Base-by-base conservation (phyloP, 2,113 vertebrate species). In the Cephalopterus ornatus region DNA sequence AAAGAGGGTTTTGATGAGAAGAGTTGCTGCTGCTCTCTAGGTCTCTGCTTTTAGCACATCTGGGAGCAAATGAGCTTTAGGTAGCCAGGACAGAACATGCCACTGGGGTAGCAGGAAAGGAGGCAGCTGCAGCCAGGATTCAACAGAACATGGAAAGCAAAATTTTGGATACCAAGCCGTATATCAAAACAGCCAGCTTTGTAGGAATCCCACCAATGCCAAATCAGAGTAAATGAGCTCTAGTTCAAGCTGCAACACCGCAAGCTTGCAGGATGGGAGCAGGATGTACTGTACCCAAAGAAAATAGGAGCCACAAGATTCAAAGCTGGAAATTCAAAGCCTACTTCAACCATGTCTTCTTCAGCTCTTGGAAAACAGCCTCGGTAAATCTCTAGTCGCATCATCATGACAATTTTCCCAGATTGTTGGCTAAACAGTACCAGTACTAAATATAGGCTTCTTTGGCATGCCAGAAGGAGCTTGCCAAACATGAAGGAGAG, bases 381-480 rank as follows among this genome's bases (percentile, higher is more conserved):
- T 80, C 4, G 4, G 35, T 88, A 85, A 71, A 95, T 66, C 71
- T 92, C 77, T 68, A 56, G 52, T 71, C 2, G 0, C 71, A 80
- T 78, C 89, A 93, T 84, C 72, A 78, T 24, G 82, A 94, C 75
- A 87, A 87, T 94, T 97, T 95, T 70, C 88, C 74, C 66, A 89
- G 62, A 56, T 80, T 95, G 97, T 97, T 97, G 96, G 90, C 85
- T 92, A 96, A 95, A 96, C 90, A 95, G 80, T 59, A 72, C 84
- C 73, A 71, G 21, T 61, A 49, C 95, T 95, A 97, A 96, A 95
- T 93, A 95, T 95, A 97, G 94, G 37, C 24, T 59, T 42, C 74
- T 76, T 53, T 77, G 88, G 85, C 89, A 92, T 67, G 82, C 95
- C 93, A 95, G 70, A 50, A 56, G 62, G 39, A 93, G 77, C 85